A percentile compares a stretch with the other conserved stretches of the same genome.
Conservation (phyloP, 2,113 vertebrate species). For the Sclerurus mexicanus region DNA sequence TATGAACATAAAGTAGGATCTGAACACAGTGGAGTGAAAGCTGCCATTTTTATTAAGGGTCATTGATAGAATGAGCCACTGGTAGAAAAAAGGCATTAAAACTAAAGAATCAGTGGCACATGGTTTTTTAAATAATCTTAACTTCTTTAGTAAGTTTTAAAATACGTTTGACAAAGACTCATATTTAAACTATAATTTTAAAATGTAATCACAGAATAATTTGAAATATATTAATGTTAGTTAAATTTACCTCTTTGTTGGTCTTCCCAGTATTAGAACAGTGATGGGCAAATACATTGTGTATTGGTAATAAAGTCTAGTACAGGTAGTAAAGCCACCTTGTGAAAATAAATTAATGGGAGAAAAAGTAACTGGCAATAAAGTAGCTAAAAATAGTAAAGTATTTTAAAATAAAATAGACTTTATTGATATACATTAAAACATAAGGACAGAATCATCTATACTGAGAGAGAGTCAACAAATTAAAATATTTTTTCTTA, state of each 20-base stretch:
- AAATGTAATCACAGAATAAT: not conserved
- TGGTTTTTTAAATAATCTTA: not conserved
- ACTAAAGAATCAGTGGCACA: not conserved
- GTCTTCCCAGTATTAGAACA: not conserved
- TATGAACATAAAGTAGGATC: not conserved
- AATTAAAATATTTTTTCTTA: not conserved
- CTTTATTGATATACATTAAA: not conserved
- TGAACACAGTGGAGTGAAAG: not conserved
- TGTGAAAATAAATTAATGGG: not conserved
- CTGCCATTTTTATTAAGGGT: not conserved
- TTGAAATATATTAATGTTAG: not conserved
- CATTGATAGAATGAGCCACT: not conserved
- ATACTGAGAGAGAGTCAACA: not conserved
- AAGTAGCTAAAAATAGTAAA: not conserved
- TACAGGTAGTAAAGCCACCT: not conserved
- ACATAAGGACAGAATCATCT: not conserved
- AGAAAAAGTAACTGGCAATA: not conserved
- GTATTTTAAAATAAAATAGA: not conserved
- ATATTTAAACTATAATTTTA: not conserved
- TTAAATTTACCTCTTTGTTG: not conserved
- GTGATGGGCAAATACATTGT: not conserved
- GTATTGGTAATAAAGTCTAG: not conserved
- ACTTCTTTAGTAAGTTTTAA: not conserved
- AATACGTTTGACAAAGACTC: not conserved
- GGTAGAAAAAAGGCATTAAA: not conserved